Base-by-base conservation (phyloP, 2,888 invertebrate genomes). In the Sminthurides aquaticus region DNA sequence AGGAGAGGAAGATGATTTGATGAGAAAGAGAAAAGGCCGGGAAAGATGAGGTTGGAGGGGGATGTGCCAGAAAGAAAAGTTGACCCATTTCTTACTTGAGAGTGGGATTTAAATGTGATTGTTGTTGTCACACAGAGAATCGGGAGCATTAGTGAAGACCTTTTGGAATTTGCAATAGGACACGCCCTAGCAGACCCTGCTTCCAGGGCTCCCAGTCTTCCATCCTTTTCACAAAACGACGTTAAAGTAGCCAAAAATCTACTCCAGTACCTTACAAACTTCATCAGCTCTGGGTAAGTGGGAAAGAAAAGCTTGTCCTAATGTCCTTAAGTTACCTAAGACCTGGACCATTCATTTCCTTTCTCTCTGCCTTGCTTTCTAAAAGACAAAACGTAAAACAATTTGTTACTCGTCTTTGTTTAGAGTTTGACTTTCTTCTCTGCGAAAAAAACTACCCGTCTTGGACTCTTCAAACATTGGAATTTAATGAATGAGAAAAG, bases 241-340 rank as follows among this genome's bases (percentile, higher is more conserved):
- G 66, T 68, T 56, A 71, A 70, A 60, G 68, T 71, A 56, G 70
- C 72, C 29, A 72, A 71, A 64, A 69, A 68, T 29, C 65, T 74
- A 62, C 67, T 74, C 22, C 71, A 71, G 60, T 74, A 74, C 66
- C 68, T 74, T 60, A 74, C 72, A 65, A 74, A 74, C 69, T 74
- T 74, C 67, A 72, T 74, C 59, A 69, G 70, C 62, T 74, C 74
- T 52, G 74, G 74, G 74, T 74, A 67, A 65, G 69, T 65, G 22
- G 43, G 43, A 34, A 34, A 34, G 5, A 34, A n/a, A n/a, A n/a
- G n/a, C n/a, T n/a, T n/a, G n/a, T n/a, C n/a, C n/a, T n/a, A n/a
- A n/a, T n/a, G n/a, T n/a, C n/a, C n/a, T n/a, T n/a, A n/a, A n/a
- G n/a, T n/a, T n/a, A n/a, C n/a, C n/a, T n/a, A n/a, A n/a, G n/a